phyloP scores from a whole-genome alignment of 2,888 invertebrate species.

The Chouioia cunea region DNA sequence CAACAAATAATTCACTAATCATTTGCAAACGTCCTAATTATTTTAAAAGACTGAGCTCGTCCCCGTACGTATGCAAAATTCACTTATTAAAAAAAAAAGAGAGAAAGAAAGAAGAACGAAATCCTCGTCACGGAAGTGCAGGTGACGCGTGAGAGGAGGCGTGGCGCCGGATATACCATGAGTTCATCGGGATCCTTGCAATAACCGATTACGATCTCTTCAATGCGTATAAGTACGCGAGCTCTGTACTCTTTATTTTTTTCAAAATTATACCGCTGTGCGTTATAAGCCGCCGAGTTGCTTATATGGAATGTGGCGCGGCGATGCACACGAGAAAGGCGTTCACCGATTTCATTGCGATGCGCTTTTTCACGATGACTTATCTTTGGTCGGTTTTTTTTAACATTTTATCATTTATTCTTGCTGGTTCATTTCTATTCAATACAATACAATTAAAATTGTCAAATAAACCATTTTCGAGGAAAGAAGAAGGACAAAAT shows the following conservation, averaged over 20 bases:
- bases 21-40: too few species aligned
- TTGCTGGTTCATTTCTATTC: too few species aligned
- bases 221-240: background rate
- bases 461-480: too few species aligned
- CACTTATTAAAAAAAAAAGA: too few species aligned
- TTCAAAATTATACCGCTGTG: conserved; percentile 14
- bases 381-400: too few species aligned
- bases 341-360: conserved; percentile 17
- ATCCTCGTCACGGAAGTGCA: conserved; percentile 13
- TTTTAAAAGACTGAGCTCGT: too few species aligned
- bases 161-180: conserved; percentile 45
- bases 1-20: too few species aligned
- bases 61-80: background rate
- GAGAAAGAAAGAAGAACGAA: conserved; percentile 4
- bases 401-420: too few species aligned
- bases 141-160: conserved; percentile 39
- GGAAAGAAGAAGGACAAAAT: too few species aligned
- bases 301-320: too few species aligned
- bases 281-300: too few species aligned
- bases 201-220: conserved; percentile 40
- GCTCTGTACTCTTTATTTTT: background rate
- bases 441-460: too few species aligned
- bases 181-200: conserved; percentile 36
- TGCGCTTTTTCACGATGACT: background rate
- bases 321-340: conserved; percentile 25